Conservation (phyloP, 2,113 vertebrate genomes). For the Brachyistius frenatus region DNA sequence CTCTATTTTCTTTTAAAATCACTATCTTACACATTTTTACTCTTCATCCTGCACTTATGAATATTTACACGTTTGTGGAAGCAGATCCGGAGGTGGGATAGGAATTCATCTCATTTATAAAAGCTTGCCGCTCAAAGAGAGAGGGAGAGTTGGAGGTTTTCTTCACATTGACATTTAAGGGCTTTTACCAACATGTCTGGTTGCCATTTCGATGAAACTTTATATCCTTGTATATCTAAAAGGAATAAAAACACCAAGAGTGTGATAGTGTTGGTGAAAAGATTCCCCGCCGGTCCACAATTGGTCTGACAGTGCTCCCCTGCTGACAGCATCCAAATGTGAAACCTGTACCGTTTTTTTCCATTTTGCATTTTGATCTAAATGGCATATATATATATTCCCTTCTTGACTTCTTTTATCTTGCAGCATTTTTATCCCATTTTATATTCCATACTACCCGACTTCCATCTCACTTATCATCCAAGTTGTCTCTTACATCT, state of each 20-base stretch:
- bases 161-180: conserved; percentile 29
- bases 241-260: background rate
- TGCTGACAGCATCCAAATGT: conserved; percentile 23
- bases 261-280: background rate
- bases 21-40: conserved; percentile 10
- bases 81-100: conserved; percentile 42
- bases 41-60: conserved; percentile 46
- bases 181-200: conserved; percentile 10
- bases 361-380: conserved; percentile 22
- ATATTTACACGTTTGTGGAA: conserved; percentile 56
- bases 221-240: conserved; percentile 6
- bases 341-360: conserved; percentile 5
- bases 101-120: conserved; percentile 43
- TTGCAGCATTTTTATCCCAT: background rate
- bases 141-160: conserved; percentile 16
- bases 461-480: conserved; percentile 10
- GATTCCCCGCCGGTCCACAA: conserved; percentile 24
- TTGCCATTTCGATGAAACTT: conserved; percentile 32
- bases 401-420: conserved; percentile 3
- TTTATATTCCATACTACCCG: conserved; percentile 4
- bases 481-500: conserved; percentile 3
- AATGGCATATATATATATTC: conserved; percentile 1
- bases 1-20: conserved; percentile 32
- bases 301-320: conserved; percentile 1
- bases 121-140: background rate